Percentiles rank a stretch among this genome's conserved stretches.
phyloP scores from a whole-genome alignment of 2,113 vertebrate species.

The Nanorana parkeri region DNA sequence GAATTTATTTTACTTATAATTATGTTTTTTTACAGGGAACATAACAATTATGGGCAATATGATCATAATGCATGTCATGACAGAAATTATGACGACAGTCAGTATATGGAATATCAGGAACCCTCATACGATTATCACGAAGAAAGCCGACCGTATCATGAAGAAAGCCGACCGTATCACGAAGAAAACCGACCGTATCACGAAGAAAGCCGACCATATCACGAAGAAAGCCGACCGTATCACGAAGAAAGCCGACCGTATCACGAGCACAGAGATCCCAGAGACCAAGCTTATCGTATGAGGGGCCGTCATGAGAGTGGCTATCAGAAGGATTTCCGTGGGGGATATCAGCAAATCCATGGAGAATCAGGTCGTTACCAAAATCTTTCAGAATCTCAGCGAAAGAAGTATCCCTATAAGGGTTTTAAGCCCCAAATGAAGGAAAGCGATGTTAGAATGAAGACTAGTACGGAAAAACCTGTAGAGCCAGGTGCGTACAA shows the following conservation, averaged over 20 bases:
- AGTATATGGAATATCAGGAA: conserved; percentile 13
- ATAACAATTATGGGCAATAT: conserved; percentile 1
- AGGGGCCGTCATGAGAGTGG: background rate
- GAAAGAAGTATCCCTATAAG: conserved; percentile 9
- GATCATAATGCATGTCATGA: conserved; percentile 12
- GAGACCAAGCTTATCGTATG: conserved; percentile 1
- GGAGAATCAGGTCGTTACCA: background rate
- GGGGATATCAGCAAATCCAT: background rate
- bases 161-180: background rate
- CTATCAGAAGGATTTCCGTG: conserved; percentile 22
- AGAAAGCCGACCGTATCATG: background rate
- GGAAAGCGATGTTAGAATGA: background rate
- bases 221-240: background rate
- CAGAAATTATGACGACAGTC: conserved; percentile 11
- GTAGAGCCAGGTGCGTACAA: conserved; percentile 11
- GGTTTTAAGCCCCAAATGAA: background rate
- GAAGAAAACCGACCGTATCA: background rate
- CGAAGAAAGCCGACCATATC: background rate
- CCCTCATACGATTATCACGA: background rate
- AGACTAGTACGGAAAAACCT: background rate
- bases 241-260: background rate
- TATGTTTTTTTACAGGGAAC: conserved; percentile 8
- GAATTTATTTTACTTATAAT: background rate
- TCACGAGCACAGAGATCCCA: conserved; percentile 15
- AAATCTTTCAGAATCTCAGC: background rate